Percentiles rank a stretch among this genome's conserved stretches.
phyloP scores from a whole-genome alignment of 2,113 vertebrate species.

The Solea solea region DNA sequence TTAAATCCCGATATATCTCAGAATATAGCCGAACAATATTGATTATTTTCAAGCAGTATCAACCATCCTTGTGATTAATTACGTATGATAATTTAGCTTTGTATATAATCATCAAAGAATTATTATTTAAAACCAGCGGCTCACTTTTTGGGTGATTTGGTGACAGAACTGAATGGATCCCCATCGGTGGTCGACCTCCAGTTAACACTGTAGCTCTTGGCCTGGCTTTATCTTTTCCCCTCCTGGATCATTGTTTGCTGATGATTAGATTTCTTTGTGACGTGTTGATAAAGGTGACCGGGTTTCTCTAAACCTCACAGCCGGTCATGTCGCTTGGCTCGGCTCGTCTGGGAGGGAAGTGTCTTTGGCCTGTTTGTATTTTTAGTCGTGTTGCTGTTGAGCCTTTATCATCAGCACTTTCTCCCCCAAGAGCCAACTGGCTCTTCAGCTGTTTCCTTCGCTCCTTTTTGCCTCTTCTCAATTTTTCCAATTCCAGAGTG shows the following conservation, averaged over 20 bases:
- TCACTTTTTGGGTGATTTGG: no score
- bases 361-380: constrained; percentile 67
- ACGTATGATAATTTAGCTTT: no score
- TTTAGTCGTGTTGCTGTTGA: constrained; percentile 58
- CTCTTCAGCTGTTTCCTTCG: constrained; percentile 57
- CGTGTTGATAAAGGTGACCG: constrained; percentile 4
- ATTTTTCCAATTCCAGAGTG: constrained; percentile 51
- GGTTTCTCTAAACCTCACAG: constrained; percentile 35
- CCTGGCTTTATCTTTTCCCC: neutral
- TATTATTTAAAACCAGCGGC: no score
- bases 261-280: neutral
- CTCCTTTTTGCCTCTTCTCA: constrained; percentile 44
- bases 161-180: no score
- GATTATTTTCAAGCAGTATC: no score
- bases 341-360: constrained; percentile 36
- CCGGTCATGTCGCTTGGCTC: constrained; percentile 29
- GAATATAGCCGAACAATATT: no score
- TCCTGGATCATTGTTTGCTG: neutral
- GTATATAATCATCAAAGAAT: no score
- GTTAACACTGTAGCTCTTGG: neutral
- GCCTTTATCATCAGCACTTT: constrained; percentile 66
- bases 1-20: no score
- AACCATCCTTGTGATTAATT: no score
- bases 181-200: neutral
- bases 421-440: constrained; percentile 47